These are phyloP conservation scores for Melanotaenia maccullochi DNA, from an alignment of 2,797 vertebrate species.

Conservation along the genomic window DNA sequence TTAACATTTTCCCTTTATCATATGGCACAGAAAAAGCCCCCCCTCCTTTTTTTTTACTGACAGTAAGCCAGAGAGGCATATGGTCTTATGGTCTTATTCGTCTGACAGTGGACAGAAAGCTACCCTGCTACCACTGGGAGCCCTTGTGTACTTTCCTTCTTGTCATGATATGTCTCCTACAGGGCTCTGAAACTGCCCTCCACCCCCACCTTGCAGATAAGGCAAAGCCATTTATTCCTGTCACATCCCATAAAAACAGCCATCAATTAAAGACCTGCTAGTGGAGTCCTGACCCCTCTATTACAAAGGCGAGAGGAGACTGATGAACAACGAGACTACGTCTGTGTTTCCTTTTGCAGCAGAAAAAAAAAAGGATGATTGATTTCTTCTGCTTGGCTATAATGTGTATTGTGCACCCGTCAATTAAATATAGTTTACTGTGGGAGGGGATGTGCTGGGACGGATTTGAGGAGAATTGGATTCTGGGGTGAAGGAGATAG, in stretches of 20 bases:
- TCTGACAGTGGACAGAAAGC: conserved; percentile 42
- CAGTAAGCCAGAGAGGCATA: conserved; percentile 53
- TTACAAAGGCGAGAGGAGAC: conserved; percentile 68
- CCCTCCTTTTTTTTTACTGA: conserved; percentile 47
- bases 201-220: conserved; percentile 61
- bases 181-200: conserved; percentile 34
- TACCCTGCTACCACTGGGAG: conserved; percentile 55
- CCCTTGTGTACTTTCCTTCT: conserved; percentile 66
- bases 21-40: conserved; percentile 26
- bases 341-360: conserved; percentile 52
- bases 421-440: conserved; percentile 73
- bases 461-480: conserved; percentile 19
- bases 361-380: conserved; percentile 63
- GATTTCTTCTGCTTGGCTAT: conserved; percentile 63
- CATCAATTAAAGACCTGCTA: conserved; percentile 76
- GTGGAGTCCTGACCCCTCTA: conserved; percentile 75
- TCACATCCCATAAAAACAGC: conserved; percentile 76
- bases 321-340: conserved; percentile 68
- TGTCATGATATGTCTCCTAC: conserved; percentile 64
- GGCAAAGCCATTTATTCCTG: conserved; percentile 75
- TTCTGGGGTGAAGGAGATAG: conserved; percentile 24
- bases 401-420: conserved; percentile 70
- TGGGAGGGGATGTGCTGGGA: conserved; percentile 43
- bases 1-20: conserved; percentile 12
- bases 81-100: conserved; percentile 40